Conservation (phyloP, 2,888 invertebrate species). For the Cephus pulcher region DNA sequence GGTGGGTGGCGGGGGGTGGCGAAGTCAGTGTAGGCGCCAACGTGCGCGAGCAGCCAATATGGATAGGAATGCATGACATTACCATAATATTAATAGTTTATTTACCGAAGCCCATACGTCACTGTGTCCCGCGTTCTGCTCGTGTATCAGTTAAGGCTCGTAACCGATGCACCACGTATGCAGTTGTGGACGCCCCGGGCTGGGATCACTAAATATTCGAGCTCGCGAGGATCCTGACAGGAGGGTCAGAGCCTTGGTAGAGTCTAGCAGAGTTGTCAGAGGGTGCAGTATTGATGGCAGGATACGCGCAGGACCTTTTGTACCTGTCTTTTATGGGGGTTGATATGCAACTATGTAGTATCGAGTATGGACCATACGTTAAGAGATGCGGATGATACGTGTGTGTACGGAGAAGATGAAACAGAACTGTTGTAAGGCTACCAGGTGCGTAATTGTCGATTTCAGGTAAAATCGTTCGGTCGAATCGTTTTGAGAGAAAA, state of each 20-base stretch:
- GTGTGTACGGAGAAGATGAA: not conserved
- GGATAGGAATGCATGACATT: slow-evolving; percentile 66
- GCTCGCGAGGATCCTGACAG: slow-evolving; percentile 56
- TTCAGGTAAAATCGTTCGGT: not conserved
- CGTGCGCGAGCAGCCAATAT: slow-evolving; percentile 57
- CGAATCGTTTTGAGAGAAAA: not conserved
- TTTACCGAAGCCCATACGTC: slow-evolving; percentile 65
- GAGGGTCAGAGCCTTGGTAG: slow-evolving; percentile 40
- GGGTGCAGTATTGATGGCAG: slow-evolving; percentile 62
- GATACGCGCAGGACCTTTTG: slow-evolving; percentile 35
- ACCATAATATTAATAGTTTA: slow-evolving; percentile 67
- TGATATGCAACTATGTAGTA: not conserved
- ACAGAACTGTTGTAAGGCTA: not conserved
- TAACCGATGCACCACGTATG: slow-evolving; percentile 15
- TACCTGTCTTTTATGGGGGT: not conserved
- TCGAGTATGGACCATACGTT: not conserved
- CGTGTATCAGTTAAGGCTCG: slow-evolving; percentile 51
- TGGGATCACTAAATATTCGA: slow-evolving; percentile 62
- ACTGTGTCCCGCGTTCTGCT: slow-evolving; percentile 41
- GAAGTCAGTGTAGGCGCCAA: slow-evolving; percentile 41
- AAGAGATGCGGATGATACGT: not conserved
- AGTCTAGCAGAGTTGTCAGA: slow-evolving; percentile 57
- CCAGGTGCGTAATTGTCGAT: not conserved
- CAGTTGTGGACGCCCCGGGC: slow-evolving; percentile 50
- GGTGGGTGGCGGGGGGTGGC: slow-evolving; percentile 37